A percentile compares a stretch with the other conserved stretches of the same genome.
Evolutionary conservation across 2,888 invertebrate species (phyloP).

Genomic region (Crioceris asparagi): DNA sequence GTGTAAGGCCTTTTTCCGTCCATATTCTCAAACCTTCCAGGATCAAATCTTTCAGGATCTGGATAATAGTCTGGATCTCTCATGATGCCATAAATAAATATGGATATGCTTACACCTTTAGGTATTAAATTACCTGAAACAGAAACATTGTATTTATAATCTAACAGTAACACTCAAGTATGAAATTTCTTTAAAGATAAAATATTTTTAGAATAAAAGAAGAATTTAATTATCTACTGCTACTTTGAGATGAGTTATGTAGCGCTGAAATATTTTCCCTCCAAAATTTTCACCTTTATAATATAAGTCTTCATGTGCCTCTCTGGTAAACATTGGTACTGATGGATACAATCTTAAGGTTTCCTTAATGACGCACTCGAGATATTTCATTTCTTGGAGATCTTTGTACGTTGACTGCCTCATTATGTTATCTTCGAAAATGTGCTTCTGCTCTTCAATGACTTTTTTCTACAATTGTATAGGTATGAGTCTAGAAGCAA

Average conservation of each 20-base stretch:
- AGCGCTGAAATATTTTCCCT: too few relatives aligned
- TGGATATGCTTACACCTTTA: constrained; percentile 34
- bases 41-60: constrained; percentile 17
- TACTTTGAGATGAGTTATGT: too few relatives aligned
- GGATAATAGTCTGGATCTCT: constrained; percentile 15
- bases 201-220: too few relatives aligned
- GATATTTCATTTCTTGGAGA: constrained; percentile 29
- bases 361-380: constrained; percentile 31
- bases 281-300: constrained; percentile 16
- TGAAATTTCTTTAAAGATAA: too few relatives aligned
- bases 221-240: too few relatives aligned
- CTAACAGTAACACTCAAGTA: too few relatives aligned
- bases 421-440: neutral
- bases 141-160: too few relatives aligned
- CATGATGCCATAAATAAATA: constrained; percentile 21
- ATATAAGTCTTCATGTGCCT: constrained; percentile 17
- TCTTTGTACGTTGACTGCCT: constrained; percentile 22
- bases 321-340: constrained; percentile 26
- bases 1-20: constrained; percentile 14
- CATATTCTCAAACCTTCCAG: constrained; percentile 13
- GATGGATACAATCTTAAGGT: constrained; percentile 28
- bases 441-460: constrained; percentile 1
- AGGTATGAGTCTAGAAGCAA: neutral
- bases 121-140: constrained; percentile 21
- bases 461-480: constrained; percentile 1